A percentile compares a stretch with the other conserved stretches of the same genome.
phyloP scores from a whole-genome alignment of 2,113 vertebrate species.

The Sebastes fasciatus region DNA sequence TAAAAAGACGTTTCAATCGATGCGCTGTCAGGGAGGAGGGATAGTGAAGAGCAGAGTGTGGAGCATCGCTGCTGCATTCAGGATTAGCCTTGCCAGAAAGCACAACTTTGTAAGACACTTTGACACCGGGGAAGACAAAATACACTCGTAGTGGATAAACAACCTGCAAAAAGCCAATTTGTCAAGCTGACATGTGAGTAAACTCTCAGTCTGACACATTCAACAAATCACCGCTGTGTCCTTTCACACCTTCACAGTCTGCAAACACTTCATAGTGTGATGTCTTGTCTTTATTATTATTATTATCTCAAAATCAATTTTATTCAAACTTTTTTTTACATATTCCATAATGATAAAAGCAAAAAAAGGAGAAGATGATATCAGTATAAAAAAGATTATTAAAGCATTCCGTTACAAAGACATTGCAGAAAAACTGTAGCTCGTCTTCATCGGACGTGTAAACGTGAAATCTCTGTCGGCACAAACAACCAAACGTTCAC shows the following conservation, averaged over 20 bases:
- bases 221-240: neutral
- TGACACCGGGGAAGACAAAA: neutral
- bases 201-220: neutral
- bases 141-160: neutral
- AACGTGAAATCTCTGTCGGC: slow-evolving; percentile 27
- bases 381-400: slow-evolving; percentile 36
- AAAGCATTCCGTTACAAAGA: slow-evolving; percentile 32
- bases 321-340: slow-evolving; percentile 21
- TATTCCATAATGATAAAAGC: slow-evolving; percentile 32
- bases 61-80: neutral
- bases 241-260: neutral
- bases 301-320: slow-evolving; percentile 34
- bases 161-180: neutral
- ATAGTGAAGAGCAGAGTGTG: neutral
- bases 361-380: slow-evolving; percentile 7
- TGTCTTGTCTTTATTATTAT: slow-evolving; percentile 42
- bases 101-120: neutral
- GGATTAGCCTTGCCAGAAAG: neutral
- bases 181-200: neutral
- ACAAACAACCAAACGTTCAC: neutral
- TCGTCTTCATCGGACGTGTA: slow-evolving; percentile 27
- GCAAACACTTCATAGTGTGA: slow-evolving; percentile 5
- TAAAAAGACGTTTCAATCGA: neutral
- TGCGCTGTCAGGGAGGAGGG: neutral
- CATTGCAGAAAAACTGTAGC: neutral